Base-by-base conservation (phyloP, 2,888 invertebrate genomes). In the Coremacera marginata region DNA sequence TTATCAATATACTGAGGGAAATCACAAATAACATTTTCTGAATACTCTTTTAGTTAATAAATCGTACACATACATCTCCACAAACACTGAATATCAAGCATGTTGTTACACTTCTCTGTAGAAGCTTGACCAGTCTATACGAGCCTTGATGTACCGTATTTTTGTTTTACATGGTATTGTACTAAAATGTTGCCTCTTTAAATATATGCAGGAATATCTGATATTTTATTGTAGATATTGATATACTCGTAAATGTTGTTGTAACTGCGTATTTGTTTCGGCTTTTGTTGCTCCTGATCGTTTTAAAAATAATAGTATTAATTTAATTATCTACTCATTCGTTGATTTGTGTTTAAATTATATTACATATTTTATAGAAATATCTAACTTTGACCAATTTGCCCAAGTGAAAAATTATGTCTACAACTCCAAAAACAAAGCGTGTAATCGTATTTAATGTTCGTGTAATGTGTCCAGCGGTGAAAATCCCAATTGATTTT, bases 271-370 rank as follows among this genome's bases (percentile, higher is more conserved):
- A 80, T 49, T 80, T 76, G 77, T 81, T 82, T 57, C 80, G 79
- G 78, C 81, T 82, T 83, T 82, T 80, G 78, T 82, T 84, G 83
- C 82, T 84, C 79, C 82, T 62, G 62, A 34, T 73, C 63, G 62
- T 73, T 2, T 44, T 19, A 44, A 37, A 37, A n/a, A n/a, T n/a
- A 44, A 37, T 37, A 44, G 44, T 44, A 11, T 44, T 44, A 3
- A 44, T 44, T 44, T 44, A 7, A 11, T 44, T 44, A 44, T 8
- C 37, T 37, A 5, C 11, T 44, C 14, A 14, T 44, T 1, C 7
- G 1, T 44, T 44, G 44, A 44, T 44, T 44, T 14, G 11, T 44
- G 14, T 44, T 44, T 44, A 11, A 44, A 1, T 2, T 44, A 44
- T 44, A 37, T 7, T 8, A 37, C 1, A 37, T 7, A 7, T 37